Evolutionary conservation across 2,797 vertebrate species (phyloP).

Genomic region (Sorex maritimensis): DNA sequence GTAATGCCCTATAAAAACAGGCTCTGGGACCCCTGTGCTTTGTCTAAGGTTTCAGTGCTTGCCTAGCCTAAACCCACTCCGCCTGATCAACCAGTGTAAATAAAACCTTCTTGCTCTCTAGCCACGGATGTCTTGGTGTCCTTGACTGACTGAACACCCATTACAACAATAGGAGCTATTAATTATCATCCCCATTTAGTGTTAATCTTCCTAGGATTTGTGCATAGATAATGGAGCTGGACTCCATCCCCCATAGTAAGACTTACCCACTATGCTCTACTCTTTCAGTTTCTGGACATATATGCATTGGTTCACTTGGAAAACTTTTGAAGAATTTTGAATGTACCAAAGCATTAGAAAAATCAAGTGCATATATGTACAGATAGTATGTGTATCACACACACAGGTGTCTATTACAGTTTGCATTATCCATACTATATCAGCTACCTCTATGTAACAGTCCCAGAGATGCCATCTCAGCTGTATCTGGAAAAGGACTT

Average conservation of each 20-base stretch:
- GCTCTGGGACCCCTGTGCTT: too few species aligned
- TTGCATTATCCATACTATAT: background rate
- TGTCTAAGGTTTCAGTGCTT: too few species aligned
- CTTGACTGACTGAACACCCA: too few species aligned
- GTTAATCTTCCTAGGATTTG: background rate
- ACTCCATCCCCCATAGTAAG: background rate
- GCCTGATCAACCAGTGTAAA: too few species aligned
- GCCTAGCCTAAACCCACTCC: too few species aligned
- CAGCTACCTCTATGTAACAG: background rate
- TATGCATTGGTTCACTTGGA: background rate
- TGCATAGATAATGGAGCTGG: background rate
- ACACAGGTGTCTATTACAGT: background rate
- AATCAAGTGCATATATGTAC: background rate
- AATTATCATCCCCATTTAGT: background rate
- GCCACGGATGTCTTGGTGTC: too few species aligned
- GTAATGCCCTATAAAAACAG: too few species aligned
- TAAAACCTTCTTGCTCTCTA: too few species aligned
- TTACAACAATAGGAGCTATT: background rate
- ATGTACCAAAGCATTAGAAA: background rate
- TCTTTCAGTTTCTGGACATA: background rate
- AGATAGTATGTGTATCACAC: background rate
- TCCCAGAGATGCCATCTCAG: background rate
- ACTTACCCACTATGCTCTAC: background rate
- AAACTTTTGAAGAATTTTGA: constrained; percentile 9
- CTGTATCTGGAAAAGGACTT: background rate